Percentiles rank a stretch among this genome's conserved stretches.
Conservation (phyloP, 2,113 vertebrate species). For the Ailuropoda melanoleuca region DNA sequence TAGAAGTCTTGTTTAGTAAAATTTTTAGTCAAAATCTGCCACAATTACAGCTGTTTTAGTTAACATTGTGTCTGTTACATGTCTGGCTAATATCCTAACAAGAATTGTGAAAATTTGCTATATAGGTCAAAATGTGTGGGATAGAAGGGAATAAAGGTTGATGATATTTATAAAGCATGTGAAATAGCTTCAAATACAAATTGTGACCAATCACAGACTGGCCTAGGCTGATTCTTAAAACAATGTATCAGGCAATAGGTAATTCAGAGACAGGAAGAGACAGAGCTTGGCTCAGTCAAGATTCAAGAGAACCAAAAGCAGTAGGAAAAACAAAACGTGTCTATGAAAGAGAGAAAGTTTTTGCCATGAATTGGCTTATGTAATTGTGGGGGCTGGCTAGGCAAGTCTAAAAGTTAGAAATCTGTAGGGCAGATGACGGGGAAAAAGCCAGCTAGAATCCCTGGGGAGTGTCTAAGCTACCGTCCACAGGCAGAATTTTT, state of each 20-base stretch:
- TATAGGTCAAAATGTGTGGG: not conserved
- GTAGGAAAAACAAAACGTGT: not conserved
- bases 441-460: not conserved
- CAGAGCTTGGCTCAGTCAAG: not conserved
- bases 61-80: not conserved
- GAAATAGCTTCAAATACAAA: not conserved
- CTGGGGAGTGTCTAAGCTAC: not conserved
- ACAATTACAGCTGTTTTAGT: not conserved
- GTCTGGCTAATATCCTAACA: not conserved
- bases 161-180: not conserved
- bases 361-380: not conserved
- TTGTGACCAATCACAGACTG: not conserved
- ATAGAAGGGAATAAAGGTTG: not conserved
- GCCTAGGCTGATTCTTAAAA: not conserved
- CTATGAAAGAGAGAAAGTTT: not conserved
- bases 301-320: not conserved
- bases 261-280: constrained; percentile 17
- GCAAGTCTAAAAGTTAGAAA: not conserved
- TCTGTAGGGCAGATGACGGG: not conserved
- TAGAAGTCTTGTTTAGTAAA: not conserved
- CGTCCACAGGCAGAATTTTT: not conserved
- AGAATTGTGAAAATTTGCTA: not conserved
- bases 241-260: not conserved
- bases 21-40: not conserved
- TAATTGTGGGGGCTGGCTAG: not conserved